Percentiles rank a stretch among this genome's conserved stretches.
Evolutionary conservation across 2,797 vertebrate species (phyloP).

Genomic region (Octomys mimax): DNA sequence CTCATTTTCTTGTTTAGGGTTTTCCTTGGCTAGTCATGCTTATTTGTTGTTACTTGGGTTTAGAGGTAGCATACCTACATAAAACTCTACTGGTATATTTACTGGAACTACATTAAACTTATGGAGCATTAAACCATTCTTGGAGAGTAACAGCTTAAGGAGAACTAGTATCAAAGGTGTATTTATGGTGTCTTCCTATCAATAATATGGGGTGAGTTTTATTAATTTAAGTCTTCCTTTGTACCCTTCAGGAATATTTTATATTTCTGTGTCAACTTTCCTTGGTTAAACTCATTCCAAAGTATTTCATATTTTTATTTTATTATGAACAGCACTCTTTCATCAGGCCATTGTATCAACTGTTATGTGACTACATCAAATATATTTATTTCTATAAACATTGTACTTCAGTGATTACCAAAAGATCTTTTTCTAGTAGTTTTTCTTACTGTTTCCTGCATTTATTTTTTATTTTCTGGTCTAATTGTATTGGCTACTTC

Average conservation of each 20-base stretch:
- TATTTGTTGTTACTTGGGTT: slow-evolving; percentile 7
- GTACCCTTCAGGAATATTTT: slow-evolving; percentile 17
- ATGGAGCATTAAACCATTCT: slow-evolving; percentile 38
- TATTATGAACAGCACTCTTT: background rate
- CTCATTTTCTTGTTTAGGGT: slow-evolving; percentile 27
- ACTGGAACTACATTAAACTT: background rate
- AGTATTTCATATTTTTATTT: slow-evolving; percentile 51
- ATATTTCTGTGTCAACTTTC: background rate
- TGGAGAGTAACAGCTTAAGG: slow-evolving; percentile 8
- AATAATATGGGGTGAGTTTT: slow-evolving; percentile 40
- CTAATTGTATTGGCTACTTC: slow-evolving; percentile 31
- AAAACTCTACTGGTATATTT: background rate
- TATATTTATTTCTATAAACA: slow-evolving; percentile 44
- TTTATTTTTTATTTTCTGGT: slow-evolving; percentile 33
- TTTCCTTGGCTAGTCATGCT: background rate
- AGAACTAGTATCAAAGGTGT: slow-evolving; percentile 27
- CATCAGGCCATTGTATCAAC: background rate
- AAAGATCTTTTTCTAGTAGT: slow-evolving; percentile 5
- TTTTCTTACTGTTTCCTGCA: slow-evolving; percentile 25
- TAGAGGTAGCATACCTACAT: slow-evolving; percentile 15
- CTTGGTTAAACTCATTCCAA: slow-evolving; percentile 13
- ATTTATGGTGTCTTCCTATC: slow-evolving; percentile 12
- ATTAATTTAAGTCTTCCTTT: slow-evolving; percentile 31
- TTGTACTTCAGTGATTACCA: background rate
- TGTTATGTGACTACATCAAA: background rate